Percentiles rank a stretch among this genome's conserved stretches.
Conservation (phyloP, 2,888 invertebrate species). For the Eristalis intricaria region DNA sequence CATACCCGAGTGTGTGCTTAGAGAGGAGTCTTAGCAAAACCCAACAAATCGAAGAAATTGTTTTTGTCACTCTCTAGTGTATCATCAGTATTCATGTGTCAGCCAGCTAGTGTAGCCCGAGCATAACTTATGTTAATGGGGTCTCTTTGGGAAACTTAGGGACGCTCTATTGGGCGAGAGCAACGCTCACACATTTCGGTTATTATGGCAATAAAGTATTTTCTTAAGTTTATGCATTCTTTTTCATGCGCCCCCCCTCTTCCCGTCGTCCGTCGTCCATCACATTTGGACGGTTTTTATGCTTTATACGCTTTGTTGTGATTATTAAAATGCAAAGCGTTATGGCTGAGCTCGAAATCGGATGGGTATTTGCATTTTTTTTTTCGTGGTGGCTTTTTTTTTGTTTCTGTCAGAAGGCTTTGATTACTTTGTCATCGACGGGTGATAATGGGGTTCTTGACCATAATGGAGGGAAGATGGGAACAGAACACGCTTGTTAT, state of each 20-base stretch:
- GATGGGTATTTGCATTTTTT: slow-evolving; percentile 68
- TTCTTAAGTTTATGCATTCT: slow-evolving; percentile 52
- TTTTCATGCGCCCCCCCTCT: neutral
- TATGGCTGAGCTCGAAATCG: slow-evolving; percentile 58
- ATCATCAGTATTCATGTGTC: slow-evolving; percentile 67
- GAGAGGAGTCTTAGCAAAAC: neutral
- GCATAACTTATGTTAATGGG: slow-evolving; percentile 63
- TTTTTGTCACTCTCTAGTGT: slow-evolving; percentile 11
- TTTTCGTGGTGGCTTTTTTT: neutral
- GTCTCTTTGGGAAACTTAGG: slow-evolving; percentile 49
- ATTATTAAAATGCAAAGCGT: slow-evolving; percentile 71
- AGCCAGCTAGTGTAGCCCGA: slow-evolving; percentile 43
- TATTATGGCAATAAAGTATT: slow-evolving; percentile 68
- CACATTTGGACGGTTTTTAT: slow-evolving; percentile 7
- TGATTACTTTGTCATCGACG: slow-evolving; percentile 67
- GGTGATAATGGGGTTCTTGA: slow-evolving; percentile 68
- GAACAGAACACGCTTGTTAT: neutral
- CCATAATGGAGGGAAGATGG: slow-evolving; percentile 49
- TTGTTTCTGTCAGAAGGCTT: slow-evolving; percentile 8
- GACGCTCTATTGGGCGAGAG: neutral
- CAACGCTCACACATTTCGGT: slow-evolving; percentile 60
- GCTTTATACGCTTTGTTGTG: slow-evolving; percentile 54
- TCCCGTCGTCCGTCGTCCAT: neutral
- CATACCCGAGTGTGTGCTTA: slow-evolving; percentile 52
- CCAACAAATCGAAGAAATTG: neutral